These are phyloP conservation scores for Larimichthys polyactis DNA, from an alignment of 2,113 vertebrate species.

Conservation along the genomic window DNA sequence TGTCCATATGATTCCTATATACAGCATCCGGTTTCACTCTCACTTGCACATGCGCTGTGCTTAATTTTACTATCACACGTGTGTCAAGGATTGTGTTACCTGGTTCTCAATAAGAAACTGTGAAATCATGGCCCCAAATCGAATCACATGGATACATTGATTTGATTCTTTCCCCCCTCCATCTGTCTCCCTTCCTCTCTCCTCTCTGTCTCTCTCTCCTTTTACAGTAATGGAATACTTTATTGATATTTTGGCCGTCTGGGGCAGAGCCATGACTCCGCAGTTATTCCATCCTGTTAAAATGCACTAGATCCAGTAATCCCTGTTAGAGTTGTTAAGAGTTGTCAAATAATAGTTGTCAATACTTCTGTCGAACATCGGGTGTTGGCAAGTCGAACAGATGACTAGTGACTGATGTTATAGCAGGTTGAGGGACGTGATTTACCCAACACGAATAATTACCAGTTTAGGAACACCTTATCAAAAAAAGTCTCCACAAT, in stretches of 20 bases:
- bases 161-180: constrained; percentile 45
- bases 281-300: constrained; percentile 75
- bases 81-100: constrained; percentile 13
- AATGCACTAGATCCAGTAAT: constrained; percentile 62
- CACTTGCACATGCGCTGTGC: neutral
- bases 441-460: neutral
- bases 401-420: neutral
- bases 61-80: constrained; percentile 16
- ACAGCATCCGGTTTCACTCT: neutral
- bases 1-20: neutral
- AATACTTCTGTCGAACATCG: neutral
- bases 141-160: constrained; percentile 47
- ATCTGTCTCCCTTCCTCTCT: constrained; percentile 49
- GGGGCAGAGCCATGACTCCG: constrained; percentile 78
- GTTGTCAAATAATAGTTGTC: constrained; percentile 30
- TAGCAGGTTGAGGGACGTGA: constrained; percentile 2
- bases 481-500: neutral
- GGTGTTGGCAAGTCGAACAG: neutral
- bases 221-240: constrained; percentile 80
- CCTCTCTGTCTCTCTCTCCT: constrained; percentile 61
- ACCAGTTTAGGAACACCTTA: neutral
- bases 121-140: constrained; percentile 46
- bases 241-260: constrained; percentile 79
- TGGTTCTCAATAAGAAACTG: constrained; percentile 22
- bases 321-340: neutral